These are phyloP conservation scores for Heliconius eleuchia DNA, from an alignment of 1,140 invertebrate species.

Conservation along the genomic window DNA sequence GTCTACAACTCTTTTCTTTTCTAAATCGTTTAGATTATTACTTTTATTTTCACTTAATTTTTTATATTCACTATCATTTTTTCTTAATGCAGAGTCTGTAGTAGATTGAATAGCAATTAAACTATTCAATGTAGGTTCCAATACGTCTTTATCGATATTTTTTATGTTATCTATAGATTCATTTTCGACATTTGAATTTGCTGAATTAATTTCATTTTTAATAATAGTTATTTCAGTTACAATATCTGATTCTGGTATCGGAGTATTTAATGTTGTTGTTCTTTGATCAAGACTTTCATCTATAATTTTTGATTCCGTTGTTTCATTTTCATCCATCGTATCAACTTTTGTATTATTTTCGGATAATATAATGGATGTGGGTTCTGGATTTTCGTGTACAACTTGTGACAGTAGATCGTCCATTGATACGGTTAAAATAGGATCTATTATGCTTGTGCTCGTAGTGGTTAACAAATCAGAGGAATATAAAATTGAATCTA, in stretches of 20 bases:
- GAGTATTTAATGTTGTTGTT: background rate
- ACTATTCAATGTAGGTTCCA: background rate
- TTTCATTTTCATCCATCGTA: background rate
- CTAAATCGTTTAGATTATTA: background rate
- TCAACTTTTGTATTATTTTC: slow-evolving; percentile 30
- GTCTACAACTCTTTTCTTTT: slow-evolving; percentile 1
- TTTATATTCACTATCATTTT: slow-evolving; percentile 7
- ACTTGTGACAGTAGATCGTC: slow-evolving; percentile 71
- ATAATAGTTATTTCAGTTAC: background rate
- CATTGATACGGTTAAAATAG: slow-evolving; percentile 72
- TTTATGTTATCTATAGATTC: background rate
- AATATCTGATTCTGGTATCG: background rate
- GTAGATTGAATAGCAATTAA: background rate
- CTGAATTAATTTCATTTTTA: background rate
- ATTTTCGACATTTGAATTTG: background rate
- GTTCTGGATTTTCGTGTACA: slow-evolving; percentile 49
- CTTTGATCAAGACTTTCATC: background rate
- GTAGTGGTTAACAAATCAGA: slow-evolving; percentile 31
- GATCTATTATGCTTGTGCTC: slow-evolving; percentile 55
- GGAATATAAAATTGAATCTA: slow-evolving; percentile 3
- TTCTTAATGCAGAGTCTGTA: background rate
- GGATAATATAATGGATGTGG: slow-evolving; percentile 22
- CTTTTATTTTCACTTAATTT: background rate
- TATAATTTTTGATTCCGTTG: background rate
- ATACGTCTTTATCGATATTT: background rate